Evolutionary conservation across 2,113 vertebrate species (phyloP).

Genomic region (Dicaeum eximium): DNA sequence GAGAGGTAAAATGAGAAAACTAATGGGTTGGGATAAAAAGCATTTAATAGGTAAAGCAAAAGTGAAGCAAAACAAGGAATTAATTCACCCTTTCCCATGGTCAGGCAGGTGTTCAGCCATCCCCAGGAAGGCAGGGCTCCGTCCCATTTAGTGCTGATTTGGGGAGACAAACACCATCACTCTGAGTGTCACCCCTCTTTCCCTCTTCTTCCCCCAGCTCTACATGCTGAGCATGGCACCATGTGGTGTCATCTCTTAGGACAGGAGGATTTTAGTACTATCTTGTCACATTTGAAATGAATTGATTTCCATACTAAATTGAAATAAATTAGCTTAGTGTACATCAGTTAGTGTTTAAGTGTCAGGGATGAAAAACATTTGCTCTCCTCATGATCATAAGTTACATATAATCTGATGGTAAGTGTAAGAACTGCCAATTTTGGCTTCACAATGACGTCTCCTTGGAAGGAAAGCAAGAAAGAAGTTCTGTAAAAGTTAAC

Average conservation of each 20-base stretch:
- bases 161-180: background rate
- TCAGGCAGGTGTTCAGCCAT: background rate
- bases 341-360: background rate
- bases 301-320: background rate
- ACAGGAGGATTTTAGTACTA: background rate
- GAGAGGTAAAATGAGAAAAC: background rate
- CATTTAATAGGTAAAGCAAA: background rate
- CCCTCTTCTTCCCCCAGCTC: background rate
- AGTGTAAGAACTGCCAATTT: background rate
- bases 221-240: background rate
- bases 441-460: background rate
- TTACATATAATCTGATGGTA: conserved; percentile 1
- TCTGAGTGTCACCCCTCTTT: background rate
- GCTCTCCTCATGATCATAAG: background rate
- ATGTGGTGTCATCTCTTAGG: background rate
- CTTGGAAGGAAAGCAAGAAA: background rate
- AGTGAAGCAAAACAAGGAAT: background rate
- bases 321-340: background rate
- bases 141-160: background rate
- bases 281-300: background rate
- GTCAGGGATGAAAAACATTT: background rate
- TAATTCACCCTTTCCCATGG: background rate
- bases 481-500: background rate
- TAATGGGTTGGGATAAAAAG: background rate
- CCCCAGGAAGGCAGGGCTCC: background rate